These are phyloP conservation scores for Trichosurus vulpecula DNA, from an alignment of 2,797 vertebrate genomes.

Conservation along the genomic window DNA sequence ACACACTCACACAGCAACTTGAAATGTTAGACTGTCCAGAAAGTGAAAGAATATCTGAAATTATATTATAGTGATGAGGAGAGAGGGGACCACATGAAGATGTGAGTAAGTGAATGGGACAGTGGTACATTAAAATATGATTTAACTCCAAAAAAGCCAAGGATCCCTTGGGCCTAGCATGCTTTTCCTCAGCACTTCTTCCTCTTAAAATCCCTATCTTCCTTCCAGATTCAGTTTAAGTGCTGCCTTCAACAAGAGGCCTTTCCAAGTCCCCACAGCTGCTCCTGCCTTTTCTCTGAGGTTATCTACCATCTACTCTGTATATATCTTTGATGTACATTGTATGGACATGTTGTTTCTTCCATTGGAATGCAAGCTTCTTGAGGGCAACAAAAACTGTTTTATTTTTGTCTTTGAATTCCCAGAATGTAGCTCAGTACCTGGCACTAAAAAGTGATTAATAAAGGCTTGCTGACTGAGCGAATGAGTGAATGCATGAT, in stretches of 20 bases:
- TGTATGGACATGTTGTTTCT: background rate
- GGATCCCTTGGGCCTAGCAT: background rate
- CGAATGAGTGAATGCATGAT: background rate
- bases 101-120: background rate
- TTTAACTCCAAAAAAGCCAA: background rate
- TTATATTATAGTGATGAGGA: background rate
- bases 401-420: background rate
- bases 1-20: background rate
- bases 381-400: background rate
- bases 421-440: background rate
- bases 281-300: background rate
- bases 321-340: background rate
- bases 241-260: background rate
- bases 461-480: background rate
- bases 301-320: background rate
- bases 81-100: background rate
- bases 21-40: background rate
- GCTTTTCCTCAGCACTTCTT: background rate
- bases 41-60: background rate
- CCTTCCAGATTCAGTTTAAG: background rate
- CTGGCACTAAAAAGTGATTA: background rate
- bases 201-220: background rate
- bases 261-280: background rate
- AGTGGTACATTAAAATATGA: background rate
- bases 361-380: background rate